Percentiles rank a stretch among this genome's conserved stretches.
These are phyloP conservation scores for Bombus soroeensis DNA, from an alignment of 1,140 invertebrate genomes.

Conservation along the genomic window DNA sequence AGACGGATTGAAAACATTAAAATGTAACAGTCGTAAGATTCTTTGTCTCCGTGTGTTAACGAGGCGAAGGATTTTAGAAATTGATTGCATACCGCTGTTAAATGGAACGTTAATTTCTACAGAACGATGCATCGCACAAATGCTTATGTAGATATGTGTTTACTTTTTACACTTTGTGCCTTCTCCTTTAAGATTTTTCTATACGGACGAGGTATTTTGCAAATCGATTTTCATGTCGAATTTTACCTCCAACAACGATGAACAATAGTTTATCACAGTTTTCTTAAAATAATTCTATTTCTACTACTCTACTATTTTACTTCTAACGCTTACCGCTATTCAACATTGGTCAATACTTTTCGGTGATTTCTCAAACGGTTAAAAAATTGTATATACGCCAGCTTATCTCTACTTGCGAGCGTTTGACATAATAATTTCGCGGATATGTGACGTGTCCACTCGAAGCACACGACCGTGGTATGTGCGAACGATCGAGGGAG, in stretches of 20 bases:
- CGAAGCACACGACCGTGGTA: conserved; percentile 43
- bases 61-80: neutral
- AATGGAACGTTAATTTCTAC: neutral
- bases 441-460: conserved; percentile 32
- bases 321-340: no score
- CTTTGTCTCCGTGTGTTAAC: neutral
- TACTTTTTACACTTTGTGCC: no score
- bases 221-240: no score
- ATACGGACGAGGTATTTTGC: no score
- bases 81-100: neutral
- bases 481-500: neutral
- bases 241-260: no score
- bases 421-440: conserved; percentile 43
- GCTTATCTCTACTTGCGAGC: conserved; percentile 9
- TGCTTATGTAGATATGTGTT: no score
- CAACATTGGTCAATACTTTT: neutral
- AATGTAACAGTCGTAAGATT: neutral
- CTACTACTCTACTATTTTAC: no score
- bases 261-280: no score
- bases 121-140: neutral
- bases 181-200: no score
- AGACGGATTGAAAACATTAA: neutral
- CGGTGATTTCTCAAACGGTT: neutral
- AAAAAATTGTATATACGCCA: neutral
- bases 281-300: no score